These are phyloP conservation scores for Leucoraja erinaceus DNA, from an alignment of 2,113 vertebrate genomes.

Conservation along the genomic window DNA sequence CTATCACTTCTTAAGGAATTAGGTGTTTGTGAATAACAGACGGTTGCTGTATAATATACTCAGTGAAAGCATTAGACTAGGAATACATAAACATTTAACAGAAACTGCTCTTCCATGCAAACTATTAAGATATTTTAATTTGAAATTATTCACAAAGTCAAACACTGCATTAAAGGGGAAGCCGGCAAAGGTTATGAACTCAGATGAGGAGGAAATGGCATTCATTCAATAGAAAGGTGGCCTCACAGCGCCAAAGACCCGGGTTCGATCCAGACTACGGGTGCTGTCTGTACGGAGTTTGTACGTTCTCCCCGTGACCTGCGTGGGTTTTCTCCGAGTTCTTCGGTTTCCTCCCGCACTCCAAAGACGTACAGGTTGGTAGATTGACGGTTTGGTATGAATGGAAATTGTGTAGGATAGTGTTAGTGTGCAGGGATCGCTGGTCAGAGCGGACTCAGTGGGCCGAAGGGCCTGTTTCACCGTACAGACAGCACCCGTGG, in stretches of 20 bases:
- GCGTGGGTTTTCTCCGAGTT: too few species aligned
- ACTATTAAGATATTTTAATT: not conserved
- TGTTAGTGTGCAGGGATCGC: too few species aligned
- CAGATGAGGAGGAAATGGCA: not conserved
- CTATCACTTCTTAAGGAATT: not conserved
- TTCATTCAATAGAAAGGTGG: not conserved
- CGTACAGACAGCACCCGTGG: too few species aligned
- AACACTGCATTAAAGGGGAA: not conserved
- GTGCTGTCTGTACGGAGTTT: too few species aligned
- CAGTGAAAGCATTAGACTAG: not conserved
- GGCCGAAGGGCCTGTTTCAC: too few species aligned
- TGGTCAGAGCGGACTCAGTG: too few species aligned
- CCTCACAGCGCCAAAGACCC: not conserved
- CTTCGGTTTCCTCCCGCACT: too few species aligned
- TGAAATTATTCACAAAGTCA: conserved; percentile 8
- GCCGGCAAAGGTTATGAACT: not conserved
- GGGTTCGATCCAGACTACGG: too few species aligned
- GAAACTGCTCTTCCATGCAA: not conserved
- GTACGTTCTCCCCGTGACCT: too few species aligned
- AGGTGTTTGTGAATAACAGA: not conserved
- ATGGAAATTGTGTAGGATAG: too few species aligned
- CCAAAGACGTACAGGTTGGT: too few species aligned
- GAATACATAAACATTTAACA: not conserved
- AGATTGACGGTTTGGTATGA: too few species aligned
- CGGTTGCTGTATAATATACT: not conserved